Evolutionary conservation across 2,888 invertebrate genomes (phyloP), one percentile per base, ranked within the genome.

Genomic region (Lithosia quadra): DNA sequence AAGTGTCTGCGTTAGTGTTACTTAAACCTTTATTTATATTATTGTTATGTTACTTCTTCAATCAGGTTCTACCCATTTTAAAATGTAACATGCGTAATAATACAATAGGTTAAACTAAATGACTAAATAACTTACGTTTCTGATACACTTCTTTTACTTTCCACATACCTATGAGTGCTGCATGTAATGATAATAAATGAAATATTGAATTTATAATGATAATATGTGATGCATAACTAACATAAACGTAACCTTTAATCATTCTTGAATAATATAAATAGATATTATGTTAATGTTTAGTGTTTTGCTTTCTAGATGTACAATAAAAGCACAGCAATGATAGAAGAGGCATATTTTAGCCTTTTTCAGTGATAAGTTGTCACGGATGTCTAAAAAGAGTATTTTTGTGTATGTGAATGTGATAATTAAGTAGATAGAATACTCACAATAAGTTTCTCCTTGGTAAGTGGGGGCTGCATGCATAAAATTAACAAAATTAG

Each of bases 401-500:
- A 24, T 36, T 33, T 21, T 43, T 56, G 10, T 71, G 65, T 59
- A 21, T 63, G 61, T 71, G n/a, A 60, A 21, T 70, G 68, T 74
- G 67, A 64, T 57, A 70, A 70, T 65, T 62, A 67, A 57, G 75
- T 60, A 77, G 67, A 76, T 74, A 66, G 70, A 78, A 90, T 93
- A 95, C 95, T 95, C 82, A 95, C 95, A 95, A 91, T 43, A 94
- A 86, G 84, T 95, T 89, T 88, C 94, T 91, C 89, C 95, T 85
- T 78, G 95, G 94, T 92, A 95, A 95, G 87, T 95, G 95, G 76
- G 95, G 93, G 92, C 95, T 95, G 93, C 94, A 94, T 94, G 94
- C 94, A 84, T 82, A 91, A 92, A 94, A 91, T 89, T 88, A 88
- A 89, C 68, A 81, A 69, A 56, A 81, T 74, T 87, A 87, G 86